Evolutionary conservation across 2,113 vertebrate genomes (phyloP).

Genomic region (Dicrurus megarhynchus): DNA sequence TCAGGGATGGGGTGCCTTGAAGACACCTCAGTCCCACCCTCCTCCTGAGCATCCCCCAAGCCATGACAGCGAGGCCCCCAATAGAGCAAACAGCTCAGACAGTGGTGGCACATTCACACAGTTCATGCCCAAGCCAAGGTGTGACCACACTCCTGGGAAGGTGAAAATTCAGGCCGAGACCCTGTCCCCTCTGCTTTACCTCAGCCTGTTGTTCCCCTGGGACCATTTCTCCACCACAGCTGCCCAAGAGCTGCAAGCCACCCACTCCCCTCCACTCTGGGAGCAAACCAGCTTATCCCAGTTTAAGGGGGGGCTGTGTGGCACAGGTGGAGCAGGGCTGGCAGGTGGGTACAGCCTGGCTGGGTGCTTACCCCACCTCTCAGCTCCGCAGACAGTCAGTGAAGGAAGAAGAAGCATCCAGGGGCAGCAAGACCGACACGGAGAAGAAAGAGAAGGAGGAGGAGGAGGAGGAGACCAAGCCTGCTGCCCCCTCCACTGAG

Average conservation of each 20-base stretch:
- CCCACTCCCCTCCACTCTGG: neutral
- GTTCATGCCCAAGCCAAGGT: neutral
- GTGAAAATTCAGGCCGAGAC: neutral
- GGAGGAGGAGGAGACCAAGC: neutral
- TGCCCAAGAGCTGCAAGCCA: neutral
- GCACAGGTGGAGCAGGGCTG: neutral
- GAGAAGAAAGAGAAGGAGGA: conserved; percentile 22
- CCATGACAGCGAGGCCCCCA: fast-evolving
- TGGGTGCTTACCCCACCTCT: neutral
- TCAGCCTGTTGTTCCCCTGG: neutral
- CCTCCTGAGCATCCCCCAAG: neutral
- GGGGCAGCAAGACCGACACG: neutral
- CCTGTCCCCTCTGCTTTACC: neutral
- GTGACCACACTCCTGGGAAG: neutral
- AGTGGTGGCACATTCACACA: neutral
- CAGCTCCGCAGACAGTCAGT: conserved; percentile 68
- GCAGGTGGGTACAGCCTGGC: neutral
- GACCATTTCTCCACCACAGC: neutral
- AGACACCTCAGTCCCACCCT: neutral
- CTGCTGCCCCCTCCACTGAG: neutral
- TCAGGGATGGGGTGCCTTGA: neutral
- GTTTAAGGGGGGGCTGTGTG: neutral
- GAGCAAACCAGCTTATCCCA: neutral
- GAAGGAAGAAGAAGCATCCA: conserved; percentile 49
- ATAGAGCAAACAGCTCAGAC: neutral